Evolutionary conservation across 2,113 vertebrate genomes (phyloP), one percentile per base, ranked within the genome.

Genomic region (Ailurus styani): DNA sequence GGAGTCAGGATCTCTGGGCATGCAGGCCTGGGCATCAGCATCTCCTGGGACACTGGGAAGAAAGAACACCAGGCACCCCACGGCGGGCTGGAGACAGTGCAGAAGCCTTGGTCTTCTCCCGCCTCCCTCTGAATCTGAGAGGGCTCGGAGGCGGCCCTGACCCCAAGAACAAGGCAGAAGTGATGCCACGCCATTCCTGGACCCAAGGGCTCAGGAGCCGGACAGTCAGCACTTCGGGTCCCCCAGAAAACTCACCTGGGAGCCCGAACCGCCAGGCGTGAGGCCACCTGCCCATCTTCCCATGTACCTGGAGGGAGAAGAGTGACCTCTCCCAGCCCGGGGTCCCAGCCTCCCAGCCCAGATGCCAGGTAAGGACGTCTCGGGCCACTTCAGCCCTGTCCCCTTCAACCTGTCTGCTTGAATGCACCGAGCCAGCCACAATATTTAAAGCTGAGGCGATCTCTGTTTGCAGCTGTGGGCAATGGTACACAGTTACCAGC

Each of bases 401-500:
- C 57, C 1, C 0, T 34, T 10, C n/a, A 4, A 21, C 29, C 45
- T 10, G 40, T 23, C 52, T 13, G 23, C 37, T 18, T 4, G 2
- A 2, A 20, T 4, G 15, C 29, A 23, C 0, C 2, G 3, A 20
- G 45, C 62, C 12, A 27, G 23, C 57, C 54, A 1, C 42, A 29
- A 1, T 2, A 4, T 15, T n/a, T 23, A 42, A 42, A 37, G 11
- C 10, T 3, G 17, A 9, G 17, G 27, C 14, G 17, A 25, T 4
- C 34, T 50, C 13, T 73, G 34, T 77, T 60, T n/a, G 12, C 13
- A 34, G 14, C 60, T 50, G 15, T 0, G 0, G 45, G 37, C 20
- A 21, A 4, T 2, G 2, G 45, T 21, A n/a, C 45, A 27, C 5
- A 40, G 31, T 31, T 8, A 10, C 25, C 25, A 83, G 20, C 50